Evolutionary conservation across 1,140 invertebrate species (phyloP).

Genomic region (Psix sp.): DNA sequence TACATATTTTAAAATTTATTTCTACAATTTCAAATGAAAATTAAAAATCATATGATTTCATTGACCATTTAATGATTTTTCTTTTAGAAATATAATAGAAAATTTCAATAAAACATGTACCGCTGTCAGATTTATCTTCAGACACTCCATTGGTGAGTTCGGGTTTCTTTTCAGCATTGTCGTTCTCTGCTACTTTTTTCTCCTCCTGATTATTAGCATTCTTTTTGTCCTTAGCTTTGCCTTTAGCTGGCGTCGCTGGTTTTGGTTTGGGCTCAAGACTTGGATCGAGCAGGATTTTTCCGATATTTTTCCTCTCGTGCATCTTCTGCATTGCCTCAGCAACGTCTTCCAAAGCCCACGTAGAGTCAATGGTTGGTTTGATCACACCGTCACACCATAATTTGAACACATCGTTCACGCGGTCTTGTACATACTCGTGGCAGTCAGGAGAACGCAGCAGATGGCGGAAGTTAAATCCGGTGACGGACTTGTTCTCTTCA

Average conservation of each 20-base stretch:
- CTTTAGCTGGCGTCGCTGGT: slow-evolving; percentile 85
- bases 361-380: slow-evolving; percentile 89
- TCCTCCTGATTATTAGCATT: slow-evolving; percentile 81
- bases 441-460: slow-evolving; percentile 86
- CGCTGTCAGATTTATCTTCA: slow-evolving; percentile 76
- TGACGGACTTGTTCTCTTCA: slow-evolving; percentile 91
- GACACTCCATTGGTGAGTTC: slow-evolving; percentile 78
- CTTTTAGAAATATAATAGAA: too few species aligned
- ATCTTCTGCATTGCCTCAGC: slow-evolving; percentile 94
- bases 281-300: slow-evolving; percentile 90
- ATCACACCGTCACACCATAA: slow-evolving; percentile 87
- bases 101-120: too few species aligned
- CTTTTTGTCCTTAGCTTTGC: slow-evolving; percentile 83
- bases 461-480: slow-evolving; percentile 90
- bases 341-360: slow-evolving; percentile 91
- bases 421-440: slow-evolving; percentile 82
- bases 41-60: too few species aligned
- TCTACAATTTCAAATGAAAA: too few species aligned
- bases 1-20: too few species aligned
- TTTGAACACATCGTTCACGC: slow-evolving; percentile 84
- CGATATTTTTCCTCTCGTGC: slow-evolving; percentile 93
- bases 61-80: too few species aligned
- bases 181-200: slow-evolving; percentile 78
- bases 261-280: slow-evolving; percentile 86
- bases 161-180: slow-evolving; percentile 78